Evolutionary conservation across 2,888 invertebrate species (phyloP).

Genomic region (Esperia sulphurella): DNA sequence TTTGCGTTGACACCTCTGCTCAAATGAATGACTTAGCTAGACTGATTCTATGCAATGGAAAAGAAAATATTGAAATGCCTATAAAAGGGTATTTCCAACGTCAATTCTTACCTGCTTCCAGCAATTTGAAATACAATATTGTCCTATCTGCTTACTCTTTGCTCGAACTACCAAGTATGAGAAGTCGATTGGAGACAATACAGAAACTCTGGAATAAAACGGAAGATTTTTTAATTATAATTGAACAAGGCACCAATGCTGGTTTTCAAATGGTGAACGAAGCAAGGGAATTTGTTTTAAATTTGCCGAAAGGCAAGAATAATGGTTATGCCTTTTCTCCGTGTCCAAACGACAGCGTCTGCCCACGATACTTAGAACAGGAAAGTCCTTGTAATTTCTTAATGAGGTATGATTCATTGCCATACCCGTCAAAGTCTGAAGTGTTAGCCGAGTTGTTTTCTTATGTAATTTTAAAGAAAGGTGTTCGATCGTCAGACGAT

Average conservation of each 20-base stretch:
- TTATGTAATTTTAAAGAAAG: constrained; percentile 91
- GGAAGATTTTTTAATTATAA: constrained; percentile 87
- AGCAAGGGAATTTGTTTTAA: constrained; percentile 88
- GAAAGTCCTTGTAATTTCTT: constrained; percentile 89
- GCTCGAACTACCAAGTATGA: constrained; percentile 86
- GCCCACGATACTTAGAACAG: constrained; percentile 84
- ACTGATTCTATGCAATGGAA: constrained; percentile 83
- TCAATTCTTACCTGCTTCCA: constrained; percentile 87
- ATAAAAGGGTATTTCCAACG: constrained; percentile 84
- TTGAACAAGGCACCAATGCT: constrained; percentile 90
- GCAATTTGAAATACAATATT: constrained; percentile 84
- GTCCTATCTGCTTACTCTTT: constrained; percentile 90
- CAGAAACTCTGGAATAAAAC: constrained; percentile 93
- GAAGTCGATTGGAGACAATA: constrained; percentile 83
- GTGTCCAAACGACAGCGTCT: constrained; percentile 90
- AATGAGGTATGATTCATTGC: constrained; percentile 79
- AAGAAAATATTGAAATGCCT: constrained; percentile 78
- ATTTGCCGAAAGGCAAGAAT: constrained; percentile 53
- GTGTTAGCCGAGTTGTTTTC: constrained; percentile 82
- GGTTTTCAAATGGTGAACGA: constrained; percentile 91
- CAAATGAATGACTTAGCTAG: constrained; percentile 91
- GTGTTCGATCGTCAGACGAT: constrained; percentile 69
- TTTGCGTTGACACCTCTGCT: constrained; percentile 89
- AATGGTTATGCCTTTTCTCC: constrained; percentile 87
- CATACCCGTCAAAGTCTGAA: constrained; percentile 63